phyloP scores from a whole-genome alignment of 37 sponge, comb jelly and placozoan species.

The Lycopodina hypogea region DNA sequence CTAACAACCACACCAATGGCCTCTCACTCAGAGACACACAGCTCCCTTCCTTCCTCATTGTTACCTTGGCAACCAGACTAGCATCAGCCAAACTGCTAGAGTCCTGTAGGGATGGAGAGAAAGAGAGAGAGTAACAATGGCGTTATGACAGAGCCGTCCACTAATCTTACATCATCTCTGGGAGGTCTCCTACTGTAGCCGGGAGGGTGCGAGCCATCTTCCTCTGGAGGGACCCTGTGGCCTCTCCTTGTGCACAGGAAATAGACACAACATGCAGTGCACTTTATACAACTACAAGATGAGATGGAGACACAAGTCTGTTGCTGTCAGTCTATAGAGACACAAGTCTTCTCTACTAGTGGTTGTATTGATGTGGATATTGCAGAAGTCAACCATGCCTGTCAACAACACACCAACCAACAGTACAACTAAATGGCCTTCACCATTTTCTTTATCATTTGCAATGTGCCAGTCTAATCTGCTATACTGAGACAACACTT shows the following conservation, averaged over 20 bases:
- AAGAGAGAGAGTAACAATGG: background rate
- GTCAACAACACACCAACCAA: too few species aligned
- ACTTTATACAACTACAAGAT: background rate
- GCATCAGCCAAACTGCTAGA: slow-evolving; percentile 22
- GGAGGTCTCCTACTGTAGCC: slow-evolving; percentile 42
- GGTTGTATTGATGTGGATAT: too few species aligned
- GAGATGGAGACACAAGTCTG: too few species aligned
- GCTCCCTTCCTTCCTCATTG: too few species aligned
- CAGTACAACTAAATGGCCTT: too few species aligned
- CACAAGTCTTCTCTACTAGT: too few species aligned
- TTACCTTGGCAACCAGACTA: slow-evolving; percentile 52
- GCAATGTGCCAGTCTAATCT: too few species aligned
- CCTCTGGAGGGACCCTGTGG: slow-evolving; percentile 5
- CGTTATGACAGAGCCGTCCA: background rate
- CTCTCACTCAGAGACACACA: too few species aligned
- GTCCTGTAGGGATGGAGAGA: slow-evolving; percentile 25
- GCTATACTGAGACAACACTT: too few species aligned
- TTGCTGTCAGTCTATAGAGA: too few species aligned
- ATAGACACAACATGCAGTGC: background rate
- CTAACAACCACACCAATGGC: slow-evolving; percentile 89
- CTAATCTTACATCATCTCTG: slow-evolving; percentile 38
- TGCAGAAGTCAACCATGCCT: too few species aligned
- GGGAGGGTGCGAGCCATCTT: slow-evolving; percentile 27
- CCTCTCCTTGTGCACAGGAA: slow-evolving; percentile 8
- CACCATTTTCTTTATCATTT: too few species aligned